These are phyloP conservation scores for Chascanopsetta lugubris DNA, from an alignment of 2,113 vertebrate species.

Conservation along the genomic window DNA sequence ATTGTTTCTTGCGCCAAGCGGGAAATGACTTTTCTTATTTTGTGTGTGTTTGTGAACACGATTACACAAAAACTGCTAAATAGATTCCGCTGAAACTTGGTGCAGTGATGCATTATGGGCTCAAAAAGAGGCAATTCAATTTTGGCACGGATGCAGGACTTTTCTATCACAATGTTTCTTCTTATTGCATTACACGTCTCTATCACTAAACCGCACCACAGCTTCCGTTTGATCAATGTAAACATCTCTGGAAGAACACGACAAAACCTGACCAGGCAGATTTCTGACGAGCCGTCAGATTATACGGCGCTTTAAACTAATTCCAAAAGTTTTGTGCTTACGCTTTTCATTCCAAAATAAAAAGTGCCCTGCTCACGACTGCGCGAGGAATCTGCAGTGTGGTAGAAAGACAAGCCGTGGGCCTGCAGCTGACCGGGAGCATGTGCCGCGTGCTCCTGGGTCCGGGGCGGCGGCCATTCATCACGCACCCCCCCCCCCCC, in stretches of 20 bases:
- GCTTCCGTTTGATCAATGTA: conserved; percentile 16
- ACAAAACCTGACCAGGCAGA: not conserved
- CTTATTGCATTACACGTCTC: conserved; percentile 22
- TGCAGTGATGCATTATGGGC: too few species aligned
- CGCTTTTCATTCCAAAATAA: conserved; percentile 14
- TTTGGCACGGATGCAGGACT: too few species aligned
- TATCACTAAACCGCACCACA: conserved; percentile 6
- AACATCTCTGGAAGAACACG: conserved; percentile 20
- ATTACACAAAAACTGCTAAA: too few species aligned
- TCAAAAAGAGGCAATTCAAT: too few species aligned
- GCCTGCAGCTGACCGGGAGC: conserved; percentile 17
- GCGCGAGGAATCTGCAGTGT: not conserved
- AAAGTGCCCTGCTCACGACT: not conserved
- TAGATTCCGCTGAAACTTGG: too few species aligned
- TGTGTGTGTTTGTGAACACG: too few species aligned
- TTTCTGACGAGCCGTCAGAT: conserved; percentile 34
- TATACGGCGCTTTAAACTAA: conserved; percentile 19
- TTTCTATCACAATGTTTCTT: too few species aligned
- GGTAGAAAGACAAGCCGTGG: conserved; percentile 11
- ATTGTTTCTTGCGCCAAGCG: too few species aligned
- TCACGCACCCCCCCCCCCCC: not conserved
- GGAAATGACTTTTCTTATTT: too few species aligned
- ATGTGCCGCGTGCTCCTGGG: conserved; percentile 13
- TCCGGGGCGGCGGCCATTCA: not conserved
- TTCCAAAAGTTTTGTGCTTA: conserved; percentile 48